Base-by-base conservation (phyloP, 2,888 invertebrate genomes). In the Sphinx pinastri region DNA sequence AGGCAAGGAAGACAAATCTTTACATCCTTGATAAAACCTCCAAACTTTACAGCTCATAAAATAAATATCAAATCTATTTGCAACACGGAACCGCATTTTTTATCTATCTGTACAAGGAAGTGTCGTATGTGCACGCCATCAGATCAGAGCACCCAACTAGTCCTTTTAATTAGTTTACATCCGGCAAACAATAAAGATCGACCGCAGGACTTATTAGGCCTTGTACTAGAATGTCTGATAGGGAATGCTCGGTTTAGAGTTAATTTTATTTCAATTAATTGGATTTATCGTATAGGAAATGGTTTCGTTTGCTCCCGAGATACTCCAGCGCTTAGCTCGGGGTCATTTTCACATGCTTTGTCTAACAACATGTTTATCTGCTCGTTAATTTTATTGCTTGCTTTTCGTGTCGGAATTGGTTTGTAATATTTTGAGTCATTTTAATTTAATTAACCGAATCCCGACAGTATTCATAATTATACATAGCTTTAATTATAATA, bases 111-210 rank as follows among this genome's bases (percentile, higher is more conserved):
- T 72, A 77, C 79, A 76, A 77, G 79, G 81, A 80, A 80, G 79
- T 79, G 81, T 81, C 80, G 81, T 78, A 73, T 38, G 45, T 13
- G 74, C 74, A 71, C 74, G 72, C 76, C 92, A 93, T 94, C 93
- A 83, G 93, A 93, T 93, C 88, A 85, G 83, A 88, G 91, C 91
- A 92, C 91, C 89, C 81, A 73, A 75, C 74, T 71, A 71, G 49
- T 68, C 68, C 80, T 86, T 89, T 92, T 93, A 93, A 93, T 93
- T 93, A 93, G 92, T 86, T 78, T 79, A 88, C 88, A 91, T 92
- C 88, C 87, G 86, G 84, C 83, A 83, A 88, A 92, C 93, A 93
- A 93, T 93, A 93, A 92, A 91, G 91, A 91, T 91, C 89, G 88
- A 87, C 90, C 91, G 93, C 84, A 81, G 74, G 77, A 77, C 85